phyloP scores from a whole-genome alignment of 2,888 invertebrate genomes.

The Clivina fossor region DNA sequence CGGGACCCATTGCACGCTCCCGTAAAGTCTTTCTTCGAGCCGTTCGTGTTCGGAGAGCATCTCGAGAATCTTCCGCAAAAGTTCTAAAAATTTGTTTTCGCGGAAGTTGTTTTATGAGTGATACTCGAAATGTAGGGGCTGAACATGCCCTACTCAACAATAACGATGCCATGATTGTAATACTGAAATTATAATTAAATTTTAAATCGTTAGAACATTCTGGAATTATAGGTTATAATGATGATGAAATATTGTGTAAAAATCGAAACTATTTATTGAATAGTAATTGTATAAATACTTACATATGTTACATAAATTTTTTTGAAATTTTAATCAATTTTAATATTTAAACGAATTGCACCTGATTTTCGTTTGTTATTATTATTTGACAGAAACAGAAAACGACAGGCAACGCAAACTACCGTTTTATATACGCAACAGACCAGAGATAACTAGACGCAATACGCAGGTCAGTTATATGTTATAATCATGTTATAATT shows the following conservation, averaged over 20 bases:
- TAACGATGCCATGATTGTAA: conserved; percentile 22
- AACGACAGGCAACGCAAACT: neutral
- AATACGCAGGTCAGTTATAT: neutral
- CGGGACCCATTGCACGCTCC: conserved; percentile 75
- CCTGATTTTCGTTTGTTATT: conserved; percentile 20
- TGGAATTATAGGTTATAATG: conserved; percentile 34
- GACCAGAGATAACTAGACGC: neutral
- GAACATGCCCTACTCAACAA: conserved; percentile 27
- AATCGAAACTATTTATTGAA: neutral
- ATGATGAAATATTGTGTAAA: conserved; percentile 28
- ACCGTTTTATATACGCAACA: conserved; percentile 1
- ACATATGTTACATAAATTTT: conserved; percentile 27
- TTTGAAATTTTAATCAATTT: conserved; percentile 9
- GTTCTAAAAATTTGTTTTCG: conserved; percentile 58
- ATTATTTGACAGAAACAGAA: conserved; percentile 12
- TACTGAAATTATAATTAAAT: neutral
- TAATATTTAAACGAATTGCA: neutral
- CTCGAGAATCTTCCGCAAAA: conserved; percentile 59
- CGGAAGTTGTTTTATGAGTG: conserved; percentile 55
- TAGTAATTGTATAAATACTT: conserved; percentile 7
- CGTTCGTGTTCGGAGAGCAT: conserved; percentile 51
- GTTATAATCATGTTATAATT: neutral
- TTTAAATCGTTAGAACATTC: conserved; percentile 19
- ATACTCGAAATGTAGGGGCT: conserved; percentile 52
- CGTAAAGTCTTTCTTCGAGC: conserved; percentile 62